phyloP scores from a whole-genome alignment of 1,140 invertebrate species.

The Venustaconcha ellipsiformis region DNA sequence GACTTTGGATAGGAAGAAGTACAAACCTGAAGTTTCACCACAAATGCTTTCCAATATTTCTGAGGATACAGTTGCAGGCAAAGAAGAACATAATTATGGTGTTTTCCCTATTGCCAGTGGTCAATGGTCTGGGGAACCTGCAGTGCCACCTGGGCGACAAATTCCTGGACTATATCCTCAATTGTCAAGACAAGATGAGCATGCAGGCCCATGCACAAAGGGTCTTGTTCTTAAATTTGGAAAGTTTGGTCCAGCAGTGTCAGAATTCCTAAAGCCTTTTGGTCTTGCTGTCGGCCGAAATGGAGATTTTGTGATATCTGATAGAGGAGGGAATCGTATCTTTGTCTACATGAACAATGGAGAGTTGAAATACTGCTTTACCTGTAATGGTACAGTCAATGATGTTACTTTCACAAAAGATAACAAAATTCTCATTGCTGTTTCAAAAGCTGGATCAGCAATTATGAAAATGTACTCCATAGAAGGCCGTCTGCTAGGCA shows the following conservation, averaged over 20 bases:
- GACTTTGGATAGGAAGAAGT: constrained; percentile 40
- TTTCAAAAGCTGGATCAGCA: constrained; percentile 47
- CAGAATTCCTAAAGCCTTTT: constrained; percentile 56
- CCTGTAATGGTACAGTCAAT: constrained; percentile 47
- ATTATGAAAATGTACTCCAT: constrained; percentile 53
- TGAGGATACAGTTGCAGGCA: too few species aligned
- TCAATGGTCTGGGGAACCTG: constrained; percentile 2
- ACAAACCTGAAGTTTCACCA: neutral
- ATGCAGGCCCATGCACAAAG: constrained; percentile 32
- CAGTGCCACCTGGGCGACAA: constrained; percentile 29
- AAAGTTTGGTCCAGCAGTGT: constrained; percentile 48
- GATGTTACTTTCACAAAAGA: constrained; percentile 51
- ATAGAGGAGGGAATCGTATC: constrained; percentile 53
- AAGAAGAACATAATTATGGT: too few species aligned
- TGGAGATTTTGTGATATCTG: constrained; percentile 59
- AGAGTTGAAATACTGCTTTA: constrained; percentile 45
- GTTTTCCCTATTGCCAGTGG: too few species aligned
- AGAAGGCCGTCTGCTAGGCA: constrained; percentile 46
- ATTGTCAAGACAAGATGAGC: neutral
- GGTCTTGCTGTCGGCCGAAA: constrained; percentile 50
- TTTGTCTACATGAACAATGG: constrained; percentile 54
- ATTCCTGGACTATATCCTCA: constrained; percentile 22
- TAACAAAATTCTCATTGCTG: constrained; percentile 54
- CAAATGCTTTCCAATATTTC: too few species aligned
- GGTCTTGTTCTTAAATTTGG: constrained; percentile 53